phyloP scores from a whole-genome alignment of 2,888 invertebrate genomes.

The Omphaloscelis lunosa region DNA sequence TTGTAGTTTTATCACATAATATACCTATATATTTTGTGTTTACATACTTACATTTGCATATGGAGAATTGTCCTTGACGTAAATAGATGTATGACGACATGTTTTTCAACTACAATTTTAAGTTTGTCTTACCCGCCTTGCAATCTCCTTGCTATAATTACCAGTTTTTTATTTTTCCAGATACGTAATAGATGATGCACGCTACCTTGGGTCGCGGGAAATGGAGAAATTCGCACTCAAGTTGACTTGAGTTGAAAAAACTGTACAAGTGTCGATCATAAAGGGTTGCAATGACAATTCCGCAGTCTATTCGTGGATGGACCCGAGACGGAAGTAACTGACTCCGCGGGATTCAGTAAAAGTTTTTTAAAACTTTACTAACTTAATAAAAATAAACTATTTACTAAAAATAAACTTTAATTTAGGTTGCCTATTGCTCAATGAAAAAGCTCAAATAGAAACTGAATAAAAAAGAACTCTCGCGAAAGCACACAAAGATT shows the following conservation, averaged over 20 bases:
- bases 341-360: neutral
- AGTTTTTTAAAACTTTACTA: slow-evolving; percentile 10
- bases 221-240: slow-evolving; percentile 74
- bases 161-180: slow-evolving; percentile 79
- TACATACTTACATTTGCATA: too few relatives aligned
- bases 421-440: neutral
- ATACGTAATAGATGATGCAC: slow-evolving; percentile 93
- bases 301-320: slow-evolving; percentile 28
- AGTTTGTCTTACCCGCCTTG: neutral
- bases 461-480: neutral
- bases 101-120: neutral
- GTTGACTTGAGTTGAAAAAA: slow-evolving; percentile 64
- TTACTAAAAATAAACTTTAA: neutral
- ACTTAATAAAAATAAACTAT: neutral
- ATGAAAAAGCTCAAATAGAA: neutral
- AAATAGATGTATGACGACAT: too few relatives aligned
- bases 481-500: neutral
- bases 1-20: too few relatives aligned
- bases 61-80: too few relatives aligned
- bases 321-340: neutral
- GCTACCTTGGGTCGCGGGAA: slow-evolving; percentile 79
- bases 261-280: slow-evolving; percentile 26
- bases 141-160: neutral
- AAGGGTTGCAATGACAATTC: neutral
- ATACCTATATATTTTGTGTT: too few relatives aligned